Evolutionary conservation across 2,888 invertebrate species (phyloP), one percentile per base, ranked within the genome.

Genomic region (Dynastes grantii): DNA sequence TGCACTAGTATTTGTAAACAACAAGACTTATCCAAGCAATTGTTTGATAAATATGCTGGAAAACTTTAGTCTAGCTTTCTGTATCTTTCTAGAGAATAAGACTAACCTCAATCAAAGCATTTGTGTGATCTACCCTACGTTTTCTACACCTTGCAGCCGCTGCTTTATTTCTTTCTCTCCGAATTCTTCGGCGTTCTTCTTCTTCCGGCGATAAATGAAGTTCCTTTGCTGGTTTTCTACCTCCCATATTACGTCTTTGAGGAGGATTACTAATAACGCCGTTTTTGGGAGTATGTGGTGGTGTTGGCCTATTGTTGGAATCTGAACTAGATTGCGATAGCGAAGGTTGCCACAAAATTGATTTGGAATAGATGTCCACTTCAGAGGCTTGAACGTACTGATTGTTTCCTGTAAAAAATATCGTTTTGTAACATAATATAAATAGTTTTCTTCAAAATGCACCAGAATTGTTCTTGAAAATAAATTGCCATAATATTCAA

Each of bases 101-200:
- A 86, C 91, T 89, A 89, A 94, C 94, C 82, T 94, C 93, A 84
- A 97, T 91, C 49, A 99, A 92, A 83, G 94, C 92, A 90, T 97
- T 97, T 83, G 99, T 99, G 87, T 98, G 97, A 89, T 99, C 98
- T 85, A 99, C 95, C 80, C 99, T 92, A 83, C 98, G 93, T 89
- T 98, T 98, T 86, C 99, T 93, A 89, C 99, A 99, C 83, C 98
- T 93, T 0, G 99, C 99, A 75, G 99, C 99, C 49, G 99, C 99
- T 90, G 97, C 93, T 89, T 99, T 99, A 89, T 99, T 99, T 80
- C 99, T 91, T 87, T 98, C 98, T 68, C 99, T 92, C 32, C 99
- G 92, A 63, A 97, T 90, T 85, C 94, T 92, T 68, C 98, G 91
- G 79, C 97, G 92, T 85, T 97, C 97, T 86, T 97, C 97, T 87